These are phyloP conservation scores for Ormyrus labotus DNA, from an alignment of 2,888 invertebrate genomes.

Conservation along the genomic window DNA sequence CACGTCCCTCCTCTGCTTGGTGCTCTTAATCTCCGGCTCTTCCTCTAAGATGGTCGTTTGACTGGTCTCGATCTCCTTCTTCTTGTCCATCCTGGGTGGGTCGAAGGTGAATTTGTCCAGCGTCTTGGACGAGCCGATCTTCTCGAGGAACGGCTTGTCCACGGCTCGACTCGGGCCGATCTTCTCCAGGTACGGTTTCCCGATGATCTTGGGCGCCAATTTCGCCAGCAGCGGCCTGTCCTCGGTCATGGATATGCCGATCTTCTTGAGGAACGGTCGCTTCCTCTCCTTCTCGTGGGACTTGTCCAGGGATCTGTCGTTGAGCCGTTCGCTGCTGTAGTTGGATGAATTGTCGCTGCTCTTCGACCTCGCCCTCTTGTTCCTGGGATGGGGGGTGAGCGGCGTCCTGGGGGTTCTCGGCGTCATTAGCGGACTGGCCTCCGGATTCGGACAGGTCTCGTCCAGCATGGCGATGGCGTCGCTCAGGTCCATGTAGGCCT, in stretches of 20 bases:
- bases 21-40: conserved; percentile 30
- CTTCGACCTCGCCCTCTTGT: conserved; percentile 71
- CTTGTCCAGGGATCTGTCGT: conserved; percentile 58
- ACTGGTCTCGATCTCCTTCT: conserved; percentile 20
- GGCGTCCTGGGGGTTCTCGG: conserved; percentile 71
- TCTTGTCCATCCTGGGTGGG: conserved; percentile 57
- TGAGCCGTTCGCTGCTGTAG: conserved; percentile 70
- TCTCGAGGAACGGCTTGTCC: conserved; percentile 71
- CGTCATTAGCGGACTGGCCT: conserved; percentile 70
- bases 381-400: conserved; percentile 68
- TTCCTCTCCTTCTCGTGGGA: conserved; percentile 63
- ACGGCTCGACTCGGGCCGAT: conserved; percentile 72
- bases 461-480: conserved; percentile 73
- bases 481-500: conserved; percentile 72
- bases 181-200: conserved; percentile 72
- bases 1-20: conserved; percentile 38
- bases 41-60: conserved; percentile 33
- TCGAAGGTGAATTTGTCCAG: conserved; percentile 72
- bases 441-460: conserved; percentile 73
- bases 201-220: conserved; percentile 68
- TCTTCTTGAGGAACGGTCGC: conserved; percentile 71
- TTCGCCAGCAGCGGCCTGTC: conserved; percentile 71
- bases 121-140: conserved; percentile 71
- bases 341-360: conserved; percentile 73
- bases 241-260: conserved; percentile 73